Base-by-base conservation (phyloP, 2,888 invertebrate species). In the Pandemis heparana region DNA sequence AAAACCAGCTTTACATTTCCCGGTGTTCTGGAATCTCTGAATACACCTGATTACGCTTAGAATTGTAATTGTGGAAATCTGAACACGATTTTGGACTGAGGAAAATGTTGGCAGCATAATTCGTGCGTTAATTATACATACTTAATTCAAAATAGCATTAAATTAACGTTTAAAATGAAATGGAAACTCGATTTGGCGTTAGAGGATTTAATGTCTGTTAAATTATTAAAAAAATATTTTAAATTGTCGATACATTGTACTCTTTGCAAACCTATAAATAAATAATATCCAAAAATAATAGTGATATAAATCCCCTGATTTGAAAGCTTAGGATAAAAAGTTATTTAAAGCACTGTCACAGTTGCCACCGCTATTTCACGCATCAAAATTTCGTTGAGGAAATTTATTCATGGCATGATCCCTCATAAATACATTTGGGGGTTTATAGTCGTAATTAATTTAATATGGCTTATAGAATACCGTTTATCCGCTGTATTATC, bases 361-460 rank as follows among this genome's bases (percentile, higher is more conserved):
- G 87, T 90, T 87, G 81, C 83, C 82, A 80, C 82, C 85, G 87
- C 87, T 86, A 92, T 93, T 92, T 90, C 86, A 91, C 91, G 92
- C 92, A 89, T 91, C 89, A 90, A 93, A 93, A 90, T 92, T 93
- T 90, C 86, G 87, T 87, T 90, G 86, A 87, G 88, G 79, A 91
- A 93, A 94, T 93, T 92, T 94, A 94, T 94, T 94, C 94, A 94
- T 94, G 89, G 87, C 91, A 84, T 90, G 92, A 92, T 92, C 93
- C 92, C 92, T 90, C 90, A 91, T 93, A 92, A 92, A 93, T 93
- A 92, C 91, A 92, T 92, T 92, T 89, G 91, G 91, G 92, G 89
- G 87, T 94, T 92, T 92, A 92, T 90, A 92, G 92, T 93, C 87
- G 89, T 94, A 93, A 93, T 93, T 92, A 94, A 94, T 92, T 92